Percentiles rank a stretch among this genome's conserved stretches.
phyloP scores from a whole-genome alignment of 2,113 vertebrate genomes.

The Clarias gariepinus region DNA sequence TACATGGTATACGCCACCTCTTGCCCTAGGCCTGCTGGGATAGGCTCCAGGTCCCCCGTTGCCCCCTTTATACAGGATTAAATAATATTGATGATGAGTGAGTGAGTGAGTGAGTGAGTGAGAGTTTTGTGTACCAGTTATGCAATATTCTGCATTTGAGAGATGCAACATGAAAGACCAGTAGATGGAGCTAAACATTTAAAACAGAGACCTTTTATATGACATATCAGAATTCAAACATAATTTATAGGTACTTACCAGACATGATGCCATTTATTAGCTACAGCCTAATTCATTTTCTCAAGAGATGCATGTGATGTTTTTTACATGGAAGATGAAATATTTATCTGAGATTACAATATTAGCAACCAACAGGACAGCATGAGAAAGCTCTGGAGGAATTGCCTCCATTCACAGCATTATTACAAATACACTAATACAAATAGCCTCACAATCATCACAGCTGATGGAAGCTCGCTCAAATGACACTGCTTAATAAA shows the following conservation, averaged over 20 bases:
- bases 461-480: not conserved
- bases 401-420: not conserved
- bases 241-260: not conserved
- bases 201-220: not conserved
- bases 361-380: not conserved
- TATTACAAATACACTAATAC: not conserved
- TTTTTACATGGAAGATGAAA: conserved; percentile 1
- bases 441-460: not conserved
- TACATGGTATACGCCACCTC: too few relatives aligned
- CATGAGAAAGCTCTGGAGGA: not conserved
- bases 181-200: conserved; percentile 45
- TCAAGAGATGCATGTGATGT: conserved; percentile 10
- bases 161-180: conserved; percentile 5
- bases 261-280: not conserved
- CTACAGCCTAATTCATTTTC: conserved; percentile 1
- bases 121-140: not conserved
- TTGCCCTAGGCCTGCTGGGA: too few relatives aligned
- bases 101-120: too few relatives aligned
- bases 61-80: too few relatives aligned
- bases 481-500: not conserved
- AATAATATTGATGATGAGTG: too few relatives aligned
- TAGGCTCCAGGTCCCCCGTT: too few relatives aligned
- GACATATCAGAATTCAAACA: not conserved
- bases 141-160: not conserved
- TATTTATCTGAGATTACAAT: not conserved